Base-by-base conservation (phyloP, 2,797 vertebrate genomes). In the Melanogrammus aeglefinus region DNA sequence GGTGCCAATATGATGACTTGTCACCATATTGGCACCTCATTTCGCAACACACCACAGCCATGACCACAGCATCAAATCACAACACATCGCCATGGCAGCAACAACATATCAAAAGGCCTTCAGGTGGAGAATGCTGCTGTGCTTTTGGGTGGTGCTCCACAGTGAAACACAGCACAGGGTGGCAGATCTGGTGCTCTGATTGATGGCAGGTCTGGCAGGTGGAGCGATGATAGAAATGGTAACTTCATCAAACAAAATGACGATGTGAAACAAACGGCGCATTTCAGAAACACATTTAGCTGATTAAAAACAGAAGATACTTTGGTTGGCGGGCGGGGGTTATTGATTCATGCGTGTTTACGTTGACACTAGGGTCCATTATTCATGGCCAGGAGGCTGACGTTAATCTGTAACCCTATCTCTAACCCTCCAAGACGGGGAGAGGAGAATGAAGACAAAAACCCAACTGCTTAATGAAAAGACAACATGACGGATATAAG, bases 321-420 rank as follows among this genome's bases (percentile, higher is more conserved):
- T 69, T 69, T 69, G 63, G 24, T 24, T 69, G 9, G 51, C 18
- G 24, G 24, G 63, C n/a, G 63, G 2, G 24, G 63, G n/a, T 38
- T 78, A 78, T 73, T 78, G 77, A 78, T 78, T 74, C 44, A 78
- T 73, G 35, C 27, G 36, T 39, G 73, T 38, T 63, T 77, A 18
- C 76, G 41, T 72, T 77, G 41, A 44, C 69, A 72, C 38, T 72
- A 6, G 44, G 29, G 44, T 33, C 44, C 69, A 77, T 77, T 77
- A 72, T 72, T 72, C 39, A 77, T 24, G 69, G 71, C 47, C 70
- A 71, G 41, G 44, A 44, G 27, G 33, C 39, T n/a, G 24, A 33
- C 9, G 71, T 24, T 72, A 29, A 77, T 77, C 71, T 77, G 66
- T 72, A 41, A 72, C 29, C 29, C 9, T 10, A 31, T 10, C 24